Conservation (phyloP, 2,888 invertebrate genomes). For the Iselma pallidipennis region DNA sequence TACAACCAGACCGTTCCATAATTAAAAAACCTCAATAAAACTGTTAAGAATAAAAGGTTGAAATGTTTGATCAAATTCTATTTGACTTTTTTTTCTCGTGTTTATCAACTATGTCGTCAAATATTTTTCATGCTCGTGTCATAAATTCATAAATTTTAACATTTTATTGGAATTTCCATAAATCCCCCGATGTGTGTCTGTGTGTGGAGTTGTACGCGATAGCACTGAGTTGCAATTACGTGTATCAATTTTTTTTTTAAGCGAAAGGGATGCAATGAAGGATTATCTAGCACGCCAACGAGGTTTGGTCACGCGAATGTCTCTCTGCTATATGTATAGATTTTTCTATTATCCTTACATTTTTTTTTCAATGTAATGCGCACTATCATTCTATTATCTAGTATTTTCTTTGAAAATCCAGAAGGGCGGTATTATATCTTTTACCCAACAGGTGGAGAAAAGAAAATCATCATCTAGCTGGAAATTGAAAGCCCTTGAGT, state of each 20-base stretch:
- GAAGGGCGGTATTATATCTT: too few relatives aligned
- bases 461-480: not conserved
- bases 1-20: too few relatives aligned
- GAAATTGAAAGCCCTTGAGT: too few relatives aligned
- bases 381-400: not conserved
- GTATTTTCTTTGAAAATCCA: too few relatives aligned
- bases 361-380: not conserved
- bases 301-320: constrained; percentile 30
- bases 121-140: constrained; percentile 5
- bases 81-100: not conserved
- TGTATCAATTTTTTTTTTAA: constrained; percentile 19
- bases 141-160: constrained; percentile 21
- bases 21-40: too few relatives aligned
- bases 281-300: constrained; percentile 25
- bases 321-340: not conserved
- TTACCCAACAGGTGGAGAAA: too few relatives aligned
- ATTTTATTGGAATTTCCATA: constrained; percentile 26
- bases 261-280: constrained; percentile 5
- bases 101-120: constrained; percentile 4
- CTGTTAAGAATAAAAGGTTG: too few relatives aligned
- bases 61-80: too few relatives aligned
- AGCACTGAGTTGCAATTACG: constrained; percentile 32
- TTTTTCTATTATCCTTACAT: not conserved
- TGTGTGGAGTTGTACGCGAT: constrained; percentile 31
- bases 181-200: constrained; percentile 8